Evolutionary conservation across 2,113 vertebrate species (phyloP).

Genomic region (Pachyramphus minor): DNA sequence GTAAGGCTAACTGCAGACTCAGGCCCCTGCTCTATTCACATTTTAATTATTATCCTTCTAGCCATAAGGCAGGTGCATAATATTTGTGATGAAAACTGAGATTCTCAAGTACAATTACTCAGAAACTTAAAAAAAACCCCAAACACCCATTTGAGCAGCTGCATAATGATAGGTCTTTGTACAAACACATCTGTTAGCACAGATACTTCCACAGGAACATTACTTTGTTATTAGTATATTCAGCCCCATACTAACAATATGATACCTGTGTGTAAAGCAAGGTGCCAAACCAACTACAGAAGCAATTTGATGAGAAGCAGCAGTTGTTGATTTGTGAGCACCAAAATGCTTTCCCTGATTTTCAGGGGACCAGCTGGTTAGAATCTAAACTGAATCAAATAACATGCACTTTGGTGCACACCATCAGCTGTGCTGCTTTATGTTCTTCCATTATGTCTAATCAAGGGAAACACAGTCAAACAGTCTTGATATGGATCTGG

Average conservation of each 20-base stretch:
- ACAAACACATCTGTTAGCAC: neutral
- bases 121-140: neutral
- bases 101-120: neutral
- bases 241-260: neutral
- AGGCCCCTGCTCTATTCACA: neutral
- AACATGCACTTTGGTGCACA: conserved; percentile 48
- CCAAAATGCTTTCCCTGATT: conserved; percentile 30
- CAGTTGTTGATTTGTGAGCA: conserved; percentile 49
- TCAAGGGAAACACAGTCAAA: neutral
- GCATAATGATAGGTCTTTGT: neutral
- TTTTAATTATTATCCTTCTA: neutral
- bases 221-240: conserved; percentile 10
- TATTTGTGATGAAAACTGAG: neutral
- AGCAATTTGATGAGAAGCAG: conserved; percentile 20
- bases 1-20: neutral
- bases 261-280: conserved; percentile 22
- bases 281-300: conserved; percentile 50
- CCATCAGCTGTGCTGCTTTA: conserved; percentile 53
- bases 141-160: neutral
- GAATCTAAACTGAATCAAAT: conserved; percentile 65
- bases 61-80: neutral
- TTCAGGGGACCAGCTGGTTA: conserved; percentile 61
- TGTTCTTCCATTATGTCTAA: conserved; percentile 49
- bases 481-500: neutral
- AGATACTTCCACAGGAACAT: neutral